Evolutionary conservation across 2,113 vertebrate species (phyloP), one percentile per base, ranked within the genome.

Genomic region (Calyptomena viridis): DNA sequence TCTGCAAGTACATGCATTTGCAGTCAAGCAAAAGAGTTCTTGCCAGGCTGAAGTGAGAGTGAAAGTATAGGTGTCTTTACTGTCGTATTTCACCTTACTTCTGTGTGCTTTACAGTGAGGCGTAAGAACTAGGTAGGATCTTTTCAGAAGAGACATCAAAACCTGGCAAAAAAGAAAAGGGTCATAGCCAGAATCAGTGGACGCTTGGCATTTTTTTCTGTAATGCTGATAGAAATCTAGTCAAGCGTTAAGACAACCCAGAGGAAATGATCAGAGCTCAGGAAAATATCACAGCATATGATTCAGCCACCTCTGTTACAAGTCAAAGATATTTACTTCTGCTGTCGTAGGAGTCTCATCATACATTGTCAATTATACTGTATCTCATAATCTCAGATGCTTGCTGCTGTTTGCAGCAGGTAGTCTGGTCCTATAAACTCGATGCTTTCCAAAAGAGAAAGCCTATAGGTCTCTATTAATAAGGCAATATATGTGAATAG

Each of bases 401-500:
- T 60, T 84, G 21, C 63, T 68, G 23, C 49, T 59, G 6, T 63
- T 66, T 53, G 31, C 30, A 50, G 46, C 22, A 25, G 15, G 20
- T 40, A 59, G 22, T 14, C 4, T 49, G 31, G 9, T 56, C 12
- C 25, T 59, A 8, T 67, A 76, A 75, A 74, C 8, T 10, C 35
- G 14, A n/a, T 1, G 0, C 8, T 6, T 67, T 90, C 78, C 37
- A n/a, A 50, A 77, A 30, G 37, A 69, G 56, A 69, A 37, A n/a
- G 18, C 30, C 30, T 33, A 1, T 37, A 72, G 12, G 23, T 71
- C n/a, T 73, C 23, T 11, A 2, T 55, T 47, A 66, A 50, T 77
- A 28, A 67, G 14, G 9, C 0, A 0, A 14, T 58, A 13, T 12
- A 8, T 56, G 21, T 14, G n/a, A 74, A 27, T 31, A 33, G 5